Evolutionary conservation across 2,888 invertebrate species (phyloP).

Genomic region (Laothoe populi): DNA sequence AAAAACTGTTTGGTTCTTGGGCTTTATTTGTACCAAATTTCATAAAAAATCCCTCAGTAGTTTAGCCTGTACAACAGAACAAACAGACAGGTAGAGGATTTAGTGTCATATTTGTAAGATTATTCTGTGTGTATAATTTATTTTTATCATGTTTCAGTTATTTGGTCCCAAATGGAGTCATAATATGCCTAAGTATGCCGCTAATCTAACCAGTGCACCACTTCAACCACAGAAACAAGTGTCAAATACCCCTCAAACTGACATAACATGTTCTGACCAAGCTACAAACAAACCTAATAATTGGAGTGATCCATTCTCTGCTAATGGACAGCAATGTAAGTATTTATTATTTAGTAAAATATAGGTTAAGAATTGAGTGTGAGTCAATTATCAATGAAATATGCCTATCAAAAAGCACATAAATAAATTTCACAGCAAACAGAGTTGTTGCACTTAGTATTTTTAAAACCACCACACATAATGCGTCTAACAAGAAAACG

Average conservation of each 20-base stretch:
- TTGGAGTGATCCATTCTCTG: conserved; percentile 74
- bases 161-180: conserved; percentile 93
- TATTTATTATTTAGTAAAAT: conserved; percentile 30
- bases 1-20: too few relatives aligned
- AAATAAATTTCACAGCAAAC: conserved; percentile 6
- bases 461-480: conserved; percentile 24
- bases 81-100: too few relatives aligned
- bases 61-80: too few relatives aligned
- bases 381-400: background rate
- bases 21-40: too few relatives aligned
- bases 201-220: conserved; percentile 91
- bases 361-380: background rate
- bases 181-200: conserved; percentile 93
- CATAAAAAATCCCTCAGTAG: too few relatives aligned
- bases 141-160: conserved; percentile 83
- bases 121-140: conserved; percentile 2
- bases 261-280: conserved; percentile 54
- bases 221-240: conserved; percentile 91
- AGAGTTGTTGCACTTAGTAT: conserved; percentile 18
- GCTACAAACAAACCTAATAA: conserved; percentile 48
- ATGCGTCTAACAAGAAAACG: conserved; percentile 16
- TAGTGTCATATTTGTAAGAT: too few relatives aligned
- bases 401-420: conserved; percentile 9
- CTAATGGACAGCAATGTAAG: conserved; percentile 82
- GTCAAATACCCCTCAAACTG: conserved; percentile 42